These are phyloP conservation scores for Caenorhabditis macrosperma DNA, from an alignment of 2,888 invertebrate species.

Conservation along the genomic window DNA sequence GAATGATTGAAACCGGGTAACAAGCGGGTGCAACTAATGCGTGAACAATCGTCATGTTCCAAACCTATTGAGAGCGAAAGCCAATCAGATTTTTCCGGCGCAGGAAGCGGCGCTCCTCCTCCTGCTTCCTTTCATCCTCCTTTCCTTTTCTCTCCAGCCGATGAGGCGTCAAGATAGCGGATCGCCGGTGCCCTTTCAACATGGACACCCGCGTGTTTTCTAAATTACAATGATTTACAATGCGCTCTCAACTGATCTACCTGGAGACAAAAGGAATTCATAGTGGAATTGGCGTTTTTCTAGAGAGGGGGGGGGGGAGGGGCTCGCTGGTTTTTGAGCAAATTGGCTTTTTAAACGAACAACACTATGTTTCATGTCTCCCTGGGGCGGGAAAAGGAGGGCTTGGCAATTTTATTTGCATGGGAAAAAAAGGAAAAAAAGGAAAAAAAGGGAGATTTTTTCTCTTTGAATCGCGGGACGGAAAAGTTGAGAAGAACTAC, in stretches of 20 bases:
- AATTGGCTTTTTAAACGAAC: neutral
- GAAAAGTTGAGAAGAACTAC: neutral
- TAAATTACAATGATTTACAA: constrained; percentile 45
- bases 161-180: constrained; percentile 40
- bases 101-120: neutral
- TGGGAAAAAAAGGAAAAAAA: constrained; percentile 31
- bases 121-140: constrained; percentile 14
- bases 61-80: constrained; percentile 30
- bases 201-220: constrained; percentile 38
- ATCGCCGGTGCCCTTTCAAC: constrained; percentile 51
- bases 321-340: neutral
- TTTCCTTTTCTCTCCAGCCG: constrained; percentile 5
- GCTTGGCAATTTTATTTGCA: constrained; percentile 32
- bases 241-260: constrained; percentile 16
- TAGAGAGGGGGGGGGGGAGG: too few relatives aligned
- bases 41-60: constrained; percentile 48
- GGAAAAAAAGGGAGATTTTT: neutral
- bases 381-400: constrained; percentile 2
- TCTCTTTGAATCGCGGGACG: too few relatives aligned
- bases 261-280: neutral
- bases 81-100: constrained; percentile 55
- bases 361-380: constrained; percentile 20
- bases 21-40: constrained; percentile 46
- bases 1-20: constrained; percentile 56
- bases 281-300: too few relatives aligned